Conservation (phyloP, 1,140 invertebrate genomes). For the Adelges cooleyi region DNA sequence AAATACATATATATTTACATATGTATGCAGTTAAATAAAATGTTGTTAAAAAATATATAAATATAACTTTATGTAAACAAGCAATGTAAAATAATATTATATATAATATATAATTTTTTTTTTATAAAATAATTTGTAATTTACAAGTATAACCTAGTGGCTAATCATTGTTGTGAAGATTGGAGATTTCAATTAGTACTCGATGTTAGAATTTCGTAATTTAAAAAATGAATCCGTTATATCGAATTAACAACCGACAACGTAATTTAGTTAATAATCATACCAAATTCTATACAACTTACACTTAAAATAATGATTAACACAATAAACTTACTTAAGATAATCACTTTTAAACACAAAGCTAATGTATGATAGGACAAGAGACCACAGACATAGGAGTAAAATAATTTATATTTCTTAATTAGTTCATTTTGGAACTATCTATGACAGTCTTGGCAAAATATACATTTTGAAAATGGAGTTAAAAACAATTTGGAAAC, state of each 20-base stretch:
- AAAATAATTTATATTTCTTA: slow-evolving; percentile 23
- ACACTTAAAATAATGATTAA: slow-evolving; percentile 19
- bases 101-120: no score
- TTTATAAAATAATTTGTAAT: no score
- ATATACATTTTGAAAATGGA: neutral
- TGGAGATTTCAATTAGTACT: neutral
- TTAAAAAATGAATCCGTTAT: neutral
- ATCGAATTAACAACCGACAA: neutral
- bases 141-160: slow-evolving; percentile 3
- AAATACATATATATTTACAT: no score
- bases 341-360: neutral
- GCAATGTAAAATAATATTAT: no score
- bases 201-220: neutral
- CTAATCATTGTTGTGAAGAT: neutral
- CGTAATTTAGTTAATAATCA: neutral
- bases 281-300: neutral
- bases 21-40: no score
- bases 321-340: neutral
- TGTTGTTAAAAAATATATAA: no score
- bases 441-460: slow-evolving; percentile 19
- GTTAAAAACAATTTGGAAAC: neutral
- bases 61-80: no score
- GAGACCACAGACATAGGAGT: neutral
- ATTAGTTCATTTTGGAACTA: neutral
- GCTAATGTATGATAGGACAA: neutral